Conservation (phyloP, 2,797 vertebrate genomes). For the Anisognathus igniventris region DNA sequence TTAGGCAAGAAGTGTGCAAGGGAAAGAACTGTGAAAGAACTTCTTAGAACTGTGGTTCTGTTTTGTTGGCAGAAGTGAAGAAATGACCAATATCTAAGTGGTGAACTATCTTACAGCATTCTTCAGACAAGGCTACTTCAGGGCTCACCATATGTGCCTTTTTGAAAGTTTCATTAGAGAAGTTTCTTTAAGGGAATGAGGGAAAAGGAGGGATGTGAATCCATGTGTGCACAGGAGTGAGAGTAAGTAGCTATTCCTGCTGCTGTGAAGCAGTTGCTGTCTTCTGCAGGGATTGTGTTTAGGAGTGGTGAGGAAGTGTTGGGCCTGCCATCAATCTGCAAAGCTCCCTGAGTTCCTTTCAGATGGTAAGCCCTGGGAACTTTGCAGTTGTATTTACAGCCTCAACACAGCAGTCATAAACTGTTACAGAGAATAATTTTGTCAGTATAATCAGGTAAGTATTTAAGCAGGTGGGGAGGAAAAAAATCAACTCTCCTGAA, state of each 20-base stretch:
- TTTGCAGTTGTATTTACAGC: neutral
- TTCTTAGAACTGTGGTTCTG: neutral
- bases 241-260: neutral
- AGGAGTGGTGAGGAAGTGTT: neutral
- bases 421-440: neutral
- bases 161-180: neutral
- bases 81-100: neutral
- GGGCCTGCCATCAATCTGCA: neutral
- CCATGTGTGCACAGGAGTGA: neutral
- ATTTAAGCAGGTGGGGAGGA: neutral
- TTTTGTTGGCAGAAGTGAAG: neutral
- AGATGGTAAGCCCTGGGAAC: neutral
- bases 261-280: neutral
- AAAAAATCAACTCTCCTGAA: neutral
- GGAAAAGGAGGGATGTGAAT: neutral
- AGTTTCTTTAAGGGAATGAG: neutral
- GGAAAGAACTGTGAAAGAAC: too few species aligned
- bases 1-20: neutral
- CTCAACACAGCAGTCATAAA: neutral
- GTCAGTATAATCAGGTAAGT: neutral
- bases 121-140: neutral
- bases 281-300: neutral
- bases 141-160: neutral
- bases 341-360: neutral
- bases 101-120: neutral